Conservation (phyloP, 2,888 invertebrate species). For the Megaustenia siamemsis region DNA sequence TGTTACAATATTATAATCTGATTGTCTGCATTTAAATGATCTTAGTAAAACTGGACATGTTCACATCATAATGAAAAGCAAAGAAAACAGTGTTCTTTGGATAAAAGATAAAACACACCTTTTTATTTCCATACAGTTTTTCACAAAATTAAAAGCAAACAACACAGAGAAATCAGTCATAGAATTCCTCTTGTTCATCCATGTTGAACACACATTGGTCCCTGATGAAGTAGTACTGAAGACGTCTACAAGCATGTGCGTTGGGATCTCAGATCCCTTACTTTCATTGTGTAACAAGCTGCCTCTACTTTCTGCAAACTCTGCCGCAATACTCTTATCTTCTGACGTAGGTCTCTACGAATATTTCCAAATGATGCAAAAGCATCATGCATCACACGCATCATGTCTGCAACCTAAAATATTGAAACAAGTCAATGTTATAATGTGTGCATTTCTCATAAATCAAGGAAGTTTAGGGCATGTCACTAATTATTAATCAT, state of each 20-base stretch:
- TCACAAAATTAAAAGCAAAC: background rate
- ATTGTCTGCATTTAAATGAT: no score
- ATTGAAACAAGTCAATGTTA: background rate
- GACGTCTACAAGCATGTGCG: conserved; percentile 84
- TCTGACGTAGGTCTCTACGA: conserved; percentile 86
- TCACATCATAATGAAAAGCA: no score
- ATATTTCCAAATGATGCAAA: conserved; percentile 83
- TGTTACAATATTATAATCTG: no score
- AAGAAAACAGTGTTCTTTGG: no score
- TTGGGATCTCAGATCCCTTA: conserved; percentile 90
- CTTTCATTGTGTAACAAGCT: conserved; percentile 89
- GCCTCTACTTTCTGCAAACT: conserved; percentile 91
- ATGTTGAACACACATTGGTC: conserved; percentile 21
- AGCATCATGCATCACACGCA: conserved; percentile 83
- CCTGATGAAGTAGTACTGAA: conserved; percentile 51
- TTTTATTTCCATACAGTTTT: background rate
- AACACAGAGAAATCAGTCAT: conserved; percentile 13
- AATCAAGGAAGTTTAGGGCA: no score
- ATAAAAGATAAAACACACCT: no score
- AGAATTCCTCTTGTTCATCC: conserved; percentile 37
- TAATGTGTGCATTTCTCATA: background rate
- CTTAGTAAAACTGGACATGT: no score
- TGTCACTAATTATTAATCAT: no score
- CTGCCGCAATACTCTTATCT: conserved; percentile 86
- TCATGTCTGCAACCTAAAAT: conserved; percentile 83